Conservation (phyloP, 2,888 invertebrate species). For the Erpobdella octoculata region DNA sequence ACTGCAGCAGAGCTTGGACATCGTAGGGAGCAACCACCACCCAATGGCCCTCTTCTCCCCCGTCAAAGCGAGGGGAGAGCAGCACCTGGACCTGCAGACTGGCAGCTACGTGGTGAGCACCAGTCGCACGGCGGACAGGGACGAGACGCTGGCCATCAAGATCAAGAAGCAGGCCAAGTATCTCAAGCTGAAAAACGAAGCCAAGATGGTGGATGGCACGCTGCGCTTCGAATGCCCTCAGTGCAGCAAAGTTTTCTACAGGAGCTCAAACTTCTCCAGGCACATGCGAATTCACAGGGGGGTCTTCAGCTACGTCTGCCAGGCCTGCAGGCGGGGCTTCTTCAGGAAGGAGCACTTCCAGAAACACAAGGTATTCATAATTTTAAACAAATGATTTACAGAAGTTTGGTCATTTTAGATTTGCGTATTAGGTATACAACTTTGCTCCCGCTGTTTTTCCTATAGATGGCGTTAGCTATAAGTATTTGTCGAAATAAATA, state of each 20-base stretch:
- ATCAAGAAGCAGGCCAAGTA: slow-evolving; percentile 36
- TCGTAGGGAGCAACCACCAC: neutral
- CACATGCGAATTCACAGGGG: slow-evolving; percentile 37
- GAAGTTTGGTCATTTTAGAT: no score
- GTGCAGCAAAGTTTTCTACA: slow-evolving; percentile 36
- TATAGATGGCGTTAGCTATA: no score
- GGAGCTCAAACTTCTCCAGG: slow-evolving; percentile 37
- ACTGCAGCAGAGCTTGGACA: neutral
- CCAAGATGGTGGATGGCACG: slow-evolving; percentile 34
- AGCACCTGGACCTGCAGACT: slow-evolving; percentile 20
- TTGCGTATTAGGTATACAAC: no score
- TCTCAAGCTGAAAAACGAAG: slow-evolving; percentile 35
- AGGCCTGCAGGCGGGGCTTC: slow-evolving; percentile 37
- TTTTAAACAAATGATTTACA: no score
- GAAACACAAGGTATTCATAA: slow-evolving; percentile 35
- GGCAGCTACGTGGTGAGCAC: slow-evolving; percentile 28
- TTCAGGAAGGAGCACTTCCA: slow-evolving; percentile 38
- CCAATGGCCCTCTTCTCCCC: neutral
- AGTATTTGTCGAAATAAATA: no score
- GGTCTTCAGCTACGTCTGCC: slow-evolving; percentile 37
- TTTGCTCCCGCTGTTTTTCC: no score
- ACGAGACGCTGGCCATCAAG: slow-evolving; percentile 31
- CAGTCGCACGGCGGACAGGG: slow-evolving; percentile 15
- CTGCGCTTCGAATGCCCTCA: slow-evolving; percentile 36
- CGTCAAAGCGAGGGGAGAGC: neutral